A percentile compares a stretch with the other conserved stretches of the same genome.
These are phyloP conservation scores for Diabrotica balteata DNA, from an alignment of 2,888 invertebrate species.

Conservation along the genomic window DNA sequence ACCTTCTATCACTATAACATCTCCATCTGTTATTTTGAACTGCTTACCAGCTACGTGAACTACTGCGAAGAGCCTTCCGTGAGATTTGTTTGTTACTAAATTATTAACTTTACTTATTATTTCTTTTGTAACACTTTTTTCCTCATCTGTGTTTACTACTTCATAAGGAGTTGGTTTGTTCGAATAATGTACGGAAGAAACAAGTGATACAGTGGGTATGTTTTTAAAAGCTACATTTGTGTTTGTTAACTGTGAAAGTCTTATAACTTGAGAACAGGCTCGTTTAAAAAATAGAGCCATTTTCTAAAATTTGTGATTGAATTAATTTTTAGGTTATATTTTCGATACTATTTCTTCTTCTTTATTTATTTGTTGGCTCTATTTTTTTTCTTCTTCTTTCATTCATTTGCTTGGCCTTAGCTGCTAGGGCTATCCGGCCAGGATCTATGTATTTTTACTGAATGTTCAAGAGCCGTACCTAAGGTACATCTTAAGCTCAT, in stretches of 20 bases:
- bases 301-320: conserved; percentile 4
- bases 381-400: too few species aligned
- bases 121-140: conserved; percentile 54
- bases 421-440: too few species aligned
- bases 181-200: conserved; percentile 24
- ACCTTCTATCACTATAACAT: conserved; percentile 82
- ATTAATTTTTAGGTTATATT: conserved; percentile 8
- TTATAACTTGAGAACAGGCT: conserved; percentile 15
- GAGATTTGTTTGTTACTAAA: conserved; percentile 64
- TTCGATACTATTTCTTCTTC: too few species aligned
- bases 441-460: too few species aligned
- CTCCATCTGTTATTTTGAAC: conserved; percentile 85
- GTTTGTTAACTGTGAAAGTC: conserved; percentile 5
- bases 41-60: conserved; percentile 84
- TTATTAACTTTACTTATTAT: conserved; percentile 71
- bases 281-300: conserved; percentile 23
- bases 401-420: too few species aligned
- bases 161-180: conserved; percentile 49
- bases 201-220: conserved; percentile 4
- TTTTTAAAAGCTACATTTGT: conserved; percentile 11
- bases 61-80: conserved; percentile 80
- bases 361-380: too few species aligned
- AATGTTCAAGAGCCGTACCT: too few species aligned
- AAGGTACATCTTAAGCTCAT: too few species aligned
- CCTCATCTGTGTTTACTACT: conserved; percentile 50